Evolutionary conservation across 2,888 invertebrate genomes (phyloP), one percentile per base, ranked within the genome.

Genomic region (Agonopterix alstromeriana): DNA sequence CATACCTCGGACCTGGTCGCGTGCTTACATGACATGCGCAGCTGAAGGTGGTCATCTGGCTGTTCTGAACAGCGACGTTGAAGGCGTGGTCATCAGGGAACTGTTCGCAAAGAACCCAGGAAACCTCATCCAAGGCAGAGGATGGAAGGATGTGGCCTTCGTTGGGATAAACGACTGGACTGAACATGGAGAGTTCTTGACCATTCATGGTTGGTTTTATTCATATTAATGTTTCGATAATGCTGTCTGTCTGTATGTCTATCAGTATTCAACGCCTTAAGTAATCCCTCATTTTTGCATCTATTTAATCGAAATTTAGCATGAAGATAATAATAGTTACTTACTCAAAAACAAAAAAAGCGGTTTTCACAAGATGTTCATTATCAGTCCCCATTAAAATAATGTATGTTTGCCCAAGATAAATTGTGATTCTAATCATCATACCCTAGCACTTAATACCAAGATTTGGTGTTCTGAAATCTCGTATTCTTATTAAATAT

Each of bases 121-220:
- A 7, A 35, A 48, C 14, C 12, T 11, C 35, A 42, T 17, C 4
- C 47, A 59, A 40, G 42, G 44, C 10, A 49, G 55, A 1, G 43
- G 48, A 1, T 52, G 52, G 50, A 60, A 52, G 3, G 44, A 57
- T 3, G 48, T 59, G 3, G 58, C 55, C 0, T 55, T 52, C 9
- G 47, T 68, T n/a, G 71, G 71, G 0, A 63, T 65, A 47, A 60
- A 57, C 5, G 63, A 65, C 45, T 65, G 63, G 64, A 53, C 52
- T 2, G 57, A 63, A 5, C 49, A 50, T 3, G 51, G 59, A 0
- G 42, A 57, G 3, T 71, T 63, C 60, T 54, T 54, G 8, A 69
- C 71, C 9, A 54, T 70, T 35, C 61, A 71, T 27, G 70, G 70
- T 67, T 42, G 53, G 54, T n/a, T 38, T 36, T 38, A n/a, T n/a